Conservation (phyloP, 2,888 invertebrate species). For the Amiota mariae region DNA sequence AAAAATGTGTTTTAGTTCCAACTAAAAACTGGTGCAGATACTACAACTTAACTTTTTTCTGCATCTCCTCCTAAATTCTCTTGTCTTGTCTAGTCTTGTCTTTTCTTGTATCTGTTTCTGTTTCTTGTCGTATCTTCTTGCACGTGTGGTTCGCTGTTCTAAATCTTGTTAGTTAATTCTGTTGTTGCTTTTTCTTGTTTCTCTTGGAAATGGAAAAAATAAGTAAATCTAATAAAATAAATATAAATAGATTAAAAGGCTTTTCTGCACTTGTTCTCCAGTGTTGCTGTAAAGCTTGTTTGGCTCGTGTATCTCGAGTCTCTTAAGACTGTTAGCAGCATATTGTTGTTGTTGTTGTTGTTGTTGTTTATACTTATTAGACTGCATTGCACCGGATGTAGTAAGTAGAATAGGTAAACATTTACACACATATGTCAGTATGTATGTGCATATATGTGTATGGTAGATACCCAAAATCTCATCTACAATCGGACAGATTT, state of each 20-base stretch:
- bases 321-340: neutral
- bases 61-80: neutral
- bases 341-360: neutral
- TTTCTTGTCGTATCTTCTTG: neutral
- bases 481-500: too few relatives aligned
- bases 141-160: conserved; percentile 11
- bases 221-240: conserved; percentile 11
- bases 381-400: neutral
- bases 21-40: conserved; percentile 6
- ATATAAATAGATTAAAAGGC: conserved; percentile 16
- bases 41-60: neutral
- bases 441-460: neutral
- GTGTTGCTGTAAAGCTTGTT: neutral
- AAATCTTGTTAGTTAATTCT: conserved; percentile 17
- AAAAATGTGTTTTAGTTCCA: neutral
- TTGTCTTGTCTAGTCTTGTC: neutral
- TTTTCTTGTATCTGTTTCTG: neutral
- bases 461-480: neutral
- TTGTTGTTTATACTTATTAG: neutral
- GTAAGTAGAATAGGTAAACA: neutral
- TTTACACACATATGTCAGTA: neutral
- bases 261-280: conserved; percentile 9
- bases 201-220: too few relatives aligned
- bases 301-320: neutral
- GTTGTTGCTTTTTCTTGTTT: neutral